A percentile compares a stretch with the other conserved stretches of the same genome.
phyloP scores from a whole-genome alignment of 2,113 vertebrate species.

The Charadrius vociferus region DNA sequence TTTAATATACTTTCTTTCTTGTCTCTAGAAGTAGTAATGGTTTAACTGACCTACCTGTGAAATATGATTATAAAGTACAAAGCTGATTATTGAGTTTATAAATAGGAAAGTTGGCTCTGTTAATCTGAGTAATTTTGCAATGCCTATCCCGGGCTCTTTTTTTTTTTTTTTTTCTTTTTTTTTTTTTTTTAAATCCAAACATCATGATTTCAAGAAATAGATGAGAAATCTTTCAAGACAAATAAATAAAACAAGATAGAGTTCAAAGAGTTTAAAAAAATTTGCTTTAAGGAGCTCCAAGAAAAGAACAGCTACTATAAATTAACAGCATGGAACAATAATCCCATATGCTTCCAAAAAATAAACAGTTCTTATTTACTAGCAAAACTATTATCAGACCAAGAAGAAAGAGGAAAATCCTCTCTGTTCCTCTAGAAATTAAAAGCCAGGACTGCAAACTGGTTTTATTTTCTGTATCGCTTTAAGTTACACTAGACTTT shows the following conservation, averaged over 20 bases:
- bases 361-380: background rate
- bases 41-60: constrained; percentile 36
- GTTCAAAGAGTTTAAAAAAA: background rate
- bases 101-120: background rate
- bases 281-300: background rate
- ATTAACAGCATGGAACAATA: background rate
- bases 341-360: background rate
- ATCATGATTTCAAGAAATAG: background rate
- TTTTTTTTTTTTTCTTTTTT: background rate
- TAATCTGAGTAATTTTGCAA: background rate
- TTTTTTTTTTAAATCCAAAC: background rate
- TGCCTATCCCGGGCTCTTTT: background rate
- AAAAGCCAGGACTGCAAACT: background rate
- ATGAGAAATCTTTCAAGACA: background rate
- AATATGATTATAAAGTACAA: constrained; percentile 1
- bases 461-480: background rate
- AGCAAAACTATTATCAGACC: background rate
- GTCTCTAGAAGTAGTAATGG: constrained; percentile 4
- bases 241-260: background rate
- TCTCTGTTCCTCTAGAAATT: background rate
- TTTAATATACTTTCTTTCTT: background rate
- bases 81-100: constrained; percentile 28
- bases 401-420: background rate
- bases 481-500: background rate
- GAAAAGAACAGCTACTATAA: background rate